phyloP scores from a whole-genome alignment of 2,888 invertebrate species.

The Erebia epiphron region DNA sequence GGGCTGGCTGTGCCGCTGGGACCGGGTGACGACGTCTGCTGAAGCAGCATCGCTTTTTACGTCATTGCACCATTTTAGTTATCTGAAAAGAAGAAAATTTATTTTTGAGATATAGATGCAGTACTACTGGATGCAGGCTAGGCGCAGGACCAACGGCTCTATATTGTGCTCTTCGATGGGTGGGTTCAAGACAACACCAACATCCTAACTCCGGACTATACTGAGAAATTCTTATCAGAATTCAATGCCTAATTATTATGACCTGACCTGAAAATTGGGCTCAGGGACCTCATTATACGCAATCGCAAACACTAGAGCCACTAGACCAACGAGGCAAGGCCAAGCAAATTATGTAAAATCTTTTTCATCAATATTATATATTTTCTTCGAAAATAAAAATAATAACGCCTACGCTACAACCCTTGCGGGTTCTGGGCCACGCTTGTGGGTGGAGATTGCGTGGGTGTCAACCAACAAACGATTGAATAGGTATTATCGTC shows the following conservation, averaged over 20 bases:
- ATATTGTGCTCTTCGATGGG: too few relatives aligned
- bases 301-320: too few relatives aligned
- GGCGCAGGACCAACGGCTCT: too few relatives aligned
- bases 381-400: background rate
- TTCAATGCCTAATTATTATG: too few relatives aligned
- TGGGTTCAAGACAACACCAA: too few relatives aligned
- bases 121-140: too few relatives aligned
- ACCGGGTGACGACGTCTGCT: constrained; percentile 79
- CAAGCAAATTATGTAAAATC: background rate
- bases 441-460: background rate
- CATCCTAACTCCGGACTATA: too few relatives aligned
- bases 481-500: background rate
- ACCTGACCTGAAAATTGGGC: too few relatives aligned
- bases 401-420: background rate
- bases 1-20: constrained; percentile 79
- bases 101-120: too few relatives aligned
- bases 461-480: background rate
- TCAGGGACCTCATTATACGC: too few relatives aligned
- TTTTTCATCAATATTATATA: background rate
- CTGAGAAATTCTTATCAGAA: too few relatives aligned
- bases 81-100: constrained; percentile 56
- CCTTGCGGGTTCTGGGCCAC: background rate
- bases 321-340: too few relatives aligned
- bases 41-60: constrained; percentile 77
- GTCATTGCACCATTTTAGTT: constrained; percentile 70